Evolutionary conservation across 2,113 vertebrate genomes (phyloP), one percentile per base, ranked within the genome.

Genomic region (Phrynosoma platyrhinos): DNA sequence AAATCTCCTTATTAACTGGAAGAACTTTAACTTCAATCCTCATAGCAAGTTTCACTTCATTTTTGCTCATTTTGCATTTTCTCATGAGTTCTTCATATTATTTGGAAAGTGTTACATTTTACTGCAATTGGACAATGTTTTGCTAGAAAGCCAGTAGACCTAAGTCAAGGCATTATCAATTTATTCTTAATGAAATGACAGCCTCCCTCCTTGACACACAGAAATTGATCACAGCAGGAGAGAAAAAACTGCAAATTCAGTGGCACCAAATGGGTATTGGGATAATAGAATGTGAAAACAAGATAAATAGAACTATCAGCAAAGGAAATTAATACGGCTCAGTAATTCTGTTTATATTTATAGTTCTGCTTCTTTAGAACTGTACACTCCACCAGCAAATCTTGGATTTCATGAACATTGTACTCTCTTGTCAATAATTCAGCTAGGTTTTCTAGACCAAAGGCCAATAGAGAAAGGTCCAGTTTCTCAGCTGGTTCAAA

Each of bases 301-400:
- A 64, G 30, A 69, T 79, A 86, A 77, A 53, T 32, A 52, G 9
- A 79, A 32, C 27, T 53, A 69, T 21, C 21, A 30, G 36, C 83
- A 91, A 94, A 93, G 81, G 66, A 92, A 83, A 92, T 91, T 92
- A 88, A 47, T 47, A 47, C 42, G 87, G 74, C 91, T 93, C 91
- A 93, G 86, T 90, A 69, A 89, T 18, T 21, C 6, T 76, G 83
- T 64, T 76, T 9, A 18, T 62, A 84, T 32, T 25, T 58, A 23
- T 47, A 68, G 14, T 69, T 82, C 25, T 69, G 4, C 27, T 42
- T 82, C 55, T 82, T 87, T 71, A 80, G 30, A 68, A 68, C 20
- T n/a, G 79, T 83, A 32, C 75, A 86, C n/a, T 72, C 62, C 90
- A 77, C 69, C 1, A 83, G 32, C 85, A 90, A 91, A 92, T 75